Evolutionary conservation across 2,797 vertebrate genomes (phyloP).

Genomic region (Macropodus opercularis): DNA sequence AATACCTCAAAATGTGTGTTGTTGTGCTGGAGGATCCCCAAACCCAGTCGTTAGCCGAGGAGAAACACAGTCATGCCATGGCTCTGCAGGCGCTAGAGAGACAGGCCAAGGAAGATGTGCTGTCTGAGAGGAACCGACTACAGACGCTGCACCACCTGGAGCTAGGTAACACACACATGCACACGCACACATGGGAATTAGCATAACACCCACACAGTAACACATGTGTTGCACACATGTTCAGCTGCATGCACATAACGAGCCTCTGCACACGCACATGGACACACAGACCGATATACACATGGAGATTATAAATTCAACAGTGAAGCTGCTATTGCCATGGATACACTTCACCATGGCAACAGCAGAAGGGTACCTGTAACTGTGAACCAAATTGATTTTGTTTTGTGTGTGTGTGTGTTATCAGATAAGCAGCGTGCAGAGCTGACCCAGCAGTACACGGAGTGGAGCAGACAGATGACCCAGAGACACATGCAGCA

Average conservation of each 20-base stretch:
- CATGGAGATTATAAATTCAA: conserved; percentile 68
- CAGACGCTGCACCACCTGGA: conserved; percentile 87
- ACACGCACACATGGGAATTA: conserved; percentile 5
- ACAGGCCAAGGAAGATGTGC: conserved; percentile 85
- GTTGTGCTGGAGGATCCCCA: conserved; percentile 78
- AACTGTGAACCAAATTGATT: conserved; percentile 58
- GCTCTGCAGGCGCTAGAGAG: conserved; percentile 86
- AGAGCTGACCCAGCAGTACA: conserved; percentile 89
- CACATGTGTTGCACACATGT: conserved; percentile 6
- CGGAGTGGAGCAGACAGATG: conserved; percentile 83
- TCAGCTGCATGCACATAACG: conserved; percentile 28
- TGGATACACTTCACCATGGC: conserved; percentile 79
- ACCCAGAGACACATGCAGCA: conserved; percentile 90
- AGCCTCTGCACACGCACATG: conserved; percentile 6
- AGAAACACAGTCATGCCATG: conserved; percentile 81
- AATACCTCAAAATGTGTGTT: conserved; percentile 20
- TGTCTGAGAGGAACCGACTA: conserved; percentile 84
- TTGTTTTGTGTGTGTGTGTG: conserved; percentile 50
- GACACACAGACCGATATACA: conserved; percentile 34
- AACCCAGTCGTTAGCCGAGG: conserved; percentile 79
- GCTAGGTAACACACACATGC: conserved; percentile 72
- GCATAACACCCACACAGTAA: conserved; percentile 19
- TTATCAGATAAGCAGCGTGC: conserved; percentile 85
- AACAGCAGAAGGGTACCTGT: conserved; percentile 73
- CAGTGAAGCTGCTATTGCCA: conserved; percentile 74